phyloP scores from a whole-genome alignment of 2,113 vertebrate genomes.

The Hyperopisus bebe region DNA sequence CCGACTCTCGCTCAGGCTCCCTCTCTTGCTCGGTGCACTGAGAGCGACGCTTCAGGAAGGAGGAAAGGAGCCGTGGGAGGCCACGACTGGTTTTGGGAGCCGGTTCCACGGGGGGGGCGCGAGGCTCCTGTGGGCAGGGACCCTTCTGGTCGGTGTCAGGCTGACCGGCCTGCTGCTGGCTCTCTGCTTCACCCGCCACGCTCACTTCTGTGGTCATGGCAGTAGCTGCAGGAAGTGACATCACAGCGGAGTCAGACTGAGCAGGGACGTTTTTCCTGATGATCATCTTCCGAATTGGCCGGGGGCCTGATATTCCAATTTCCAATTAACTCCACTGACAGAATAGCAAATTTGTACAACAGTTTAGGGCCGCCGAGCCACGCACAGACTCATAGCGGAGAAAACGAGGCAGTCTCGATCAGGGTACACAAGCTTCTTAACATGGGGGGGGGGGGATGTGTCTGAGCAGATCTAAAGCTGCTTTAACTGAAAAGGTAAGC shows the following conservation, averaged over 20 bases:
- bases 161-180: slow-evolving; percentile 50
- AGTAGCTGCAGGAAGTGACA: slow-evolving; percentile 54
- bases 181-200: slow-evolving; percentile 54
- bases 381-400: background rate
- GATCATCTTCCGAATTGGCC: background rate
- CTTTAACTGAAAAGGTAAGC: background rate
- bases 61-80: slow-evolving; percentile 83
- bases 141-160: slow-evolving; percentile 39
- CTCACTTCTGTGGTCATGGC: slow-evolving; percentile 94
- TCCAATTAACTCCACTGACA: background rate
- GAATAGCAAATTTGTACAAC: background rate
- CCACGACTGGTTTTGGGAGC: slow-evolving; percentile 70
- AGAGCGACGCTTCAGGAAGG: slow-evolving; percentile 82
- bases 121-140: slow-evolving; percentile 17
- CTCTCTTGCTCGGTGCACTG: slow-evolving; percentile 68
- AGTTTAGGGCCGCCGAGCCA: background rate
- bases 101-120: slow-evolving; percentile 62
- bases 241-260: background rate
- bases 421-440: background rate
- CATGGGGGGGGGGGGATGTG: background rate
- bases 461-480: background rate
- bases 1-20: slow-evolving; percentile 44
- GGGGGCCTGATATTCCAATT: background rate
- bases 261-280: background rate
- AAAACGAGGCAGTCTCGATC: background rate